Conservation (phyloP, 37 sponge, comb jelly and placozoan species). For the Oopsacas minuta region DNA sequence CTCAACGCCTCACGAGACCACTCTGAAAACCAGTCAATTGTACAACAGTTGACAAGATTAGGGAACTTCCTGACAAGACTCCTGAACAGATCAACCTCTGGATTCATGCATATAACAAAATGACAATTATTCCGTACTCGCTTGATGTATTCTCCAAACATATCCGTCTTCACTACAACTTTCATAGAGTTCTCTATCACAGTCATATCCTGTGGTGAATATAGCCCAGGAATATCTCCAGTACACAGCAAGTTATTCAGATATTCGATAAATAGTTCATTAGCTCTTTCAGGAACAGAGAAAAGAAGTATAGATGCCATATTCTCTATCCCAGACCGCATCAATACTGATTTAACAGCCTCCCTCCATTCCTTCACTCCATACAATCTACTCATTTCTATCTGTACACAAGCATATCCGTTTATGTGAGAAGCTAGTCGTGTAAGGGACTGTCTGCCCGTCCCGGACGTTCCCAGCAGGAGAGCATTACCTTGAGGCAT, state of each 20-base stretch:
- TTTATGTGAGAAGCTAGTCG: constrained; percentile 77
- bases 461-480: constrained; percentile 81
- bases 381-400: constrained; percentile 89
- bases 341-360: constrained; percentile 63
- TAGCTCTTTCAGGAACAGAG: constrained; percentile 84
- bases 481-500: constrained; percentile 86
- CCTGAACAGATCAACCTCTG: constrained; percentile 91
- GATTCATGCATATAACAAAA: constrained; percentile 93
- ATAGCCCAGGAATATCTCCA: constrained; percentile 93
- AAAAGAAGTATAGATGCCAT: constrained; percentile 77
- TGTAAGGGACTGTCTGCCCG: constrained; percentile 79
- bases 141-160: constrained; percentile 88
- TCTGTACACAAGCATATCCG: constrained; percentile 81
- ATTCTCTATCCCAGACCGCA: constrained; percentile 78
- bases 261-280: constrained; percentile 80
- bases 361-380: constrained; percentile 85
- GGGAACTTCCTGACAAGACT: constrained; percentile 81
- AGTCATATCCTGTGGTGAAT: constrained; percentile 74
- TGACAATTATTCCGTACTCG: constrained; percentile 82
- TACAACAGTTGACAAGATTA: constrained; percentile 86
- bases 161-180: constrained; percentile 74
- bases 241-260: constrained; percentile 89
- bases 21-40: constrained; percentile 97
- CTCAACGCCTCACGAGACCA: constrained; percentile 91
- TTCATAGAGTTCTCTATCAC: constrained; percentile 76